Conservation (phyloP, 2,797 vertebrate species). For the Characodon lateralis region DNA sequence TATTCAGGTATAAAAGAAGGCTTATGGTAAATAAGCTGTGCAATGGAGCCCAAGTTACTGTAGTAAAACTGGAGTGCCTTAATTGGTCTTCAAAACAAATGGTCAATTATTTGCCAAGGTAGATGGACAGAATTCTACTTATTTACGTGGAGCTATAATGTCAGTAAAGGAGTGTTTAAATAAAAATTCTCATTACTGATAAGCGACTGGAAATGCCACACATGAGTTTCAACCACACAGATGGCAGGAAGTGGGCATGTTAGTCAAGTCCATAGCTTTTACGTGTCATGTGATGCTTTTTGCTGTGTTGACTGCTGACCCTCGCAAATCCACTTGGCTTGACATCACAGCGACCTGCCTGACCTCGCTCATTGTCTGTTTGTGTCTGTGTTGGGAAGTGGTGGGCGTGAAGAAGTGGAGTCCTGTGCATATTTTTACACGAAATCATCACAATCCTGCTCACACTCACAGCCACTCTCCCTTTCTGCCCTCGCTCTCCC, state of each 20-base stretch:
- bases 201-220: slow-evolving; percentile 8
- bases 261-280: slow-evolving; percentile 61
- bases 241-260: slow-evolving; percentile 70
- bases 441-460: slow-evolving; percentile 20
- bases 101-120: too few relatives aligned
- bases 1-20: too few relatives aligned
- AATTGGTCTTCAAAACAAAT: too few relatives aligned
- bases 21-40: too few relatives aligned
- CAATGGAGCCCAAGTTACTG: too few relatives aligned
- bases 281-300: slow-evolving; percentile 70
- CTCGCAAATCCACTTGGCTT: slow-evolving; percentile 62
- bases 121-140: neutral
- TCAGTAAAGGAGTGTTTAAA: neutral
- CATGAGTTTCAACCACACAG: slow-evolving; percentile 18
- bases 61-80: too few relatives aligned
- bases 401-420: slow-evolving; percentile 14
- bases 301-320: slow-evolving; percentile 72
- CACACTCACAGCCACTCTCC: slow-evolving; percentile 20
- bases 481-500: slow-evolving; percentile 46
- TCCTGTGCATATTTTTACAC: slow-evolving; percentile 31
- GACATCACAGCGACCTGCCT: slow-evolving; percentile 61
- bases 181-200: slow-evolving; percentile 5
- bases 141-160: neutral
- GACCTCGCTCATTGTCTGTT: slow-evolving; percentile 43
- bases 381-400: slow-evolving; percentile 7